Evolutionary conservation across 2,113 vertebrate genomes (phyloP), one percentile per base, ranked within the genome.

Genomic region (human (Homo sapiens)): DNA sequence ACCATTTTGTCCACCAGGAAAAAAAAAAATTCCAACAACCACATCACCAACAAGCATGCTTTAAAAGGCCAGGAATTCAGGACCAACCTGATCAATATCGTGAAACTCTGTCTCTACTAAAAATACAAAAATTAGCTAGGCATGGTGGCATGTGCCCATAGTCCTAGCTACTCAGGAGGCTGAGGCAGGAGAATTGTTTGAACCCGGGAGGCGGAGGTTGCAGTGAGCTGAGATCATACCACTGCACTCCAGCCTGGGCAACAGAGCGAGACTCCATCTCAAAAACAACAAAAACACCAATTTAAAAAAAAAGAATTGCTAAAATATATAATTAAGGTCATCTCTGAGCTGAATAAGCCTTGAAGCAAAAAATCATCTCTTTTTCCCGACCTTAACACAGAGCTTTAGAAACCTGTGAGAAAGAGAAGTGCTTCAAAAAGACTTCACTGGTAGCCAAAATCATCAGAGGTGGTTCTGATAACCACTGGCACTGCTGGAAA

Each of bases 281-380:
- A 64, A 30, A 64, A 64, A 32, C 5, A 64, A 23, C 40, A 25
- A 73, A 92, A 89, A 70, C 48, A 40, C 61, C 40, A 55, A 55
- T 18, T 55, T 94, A 93, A 88, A 70, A 1, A 66, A 94, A 94
- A 76, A 40, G 52, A 79, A 61, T 89, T 52, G 59, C 35, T 75
- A 66, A 96, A 91, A 89, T 91, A 86, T 38, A 92, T 92, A 96
- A 95, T 95, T 76, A 96, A 95, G 90, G 79, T 96, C 66, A 73
- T 85, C 72, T 66, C 55, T 70, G 79, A 93, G 72, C 72, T 32
- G 89, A 96, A 84, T 83, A 86, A 95, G 92, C 80, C 66, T 92
- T 66, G 84, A 89, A 72, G 75, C 70, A 92, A 76, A 90, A 90
- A 86, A 75, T 90, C 0, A 1, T 78, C 16, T 92, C 45, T 93